Evolutionary conservation across 2,888 invertebrate species (phyloP).

Genomic region (Argyresthia albistria): DNA sequence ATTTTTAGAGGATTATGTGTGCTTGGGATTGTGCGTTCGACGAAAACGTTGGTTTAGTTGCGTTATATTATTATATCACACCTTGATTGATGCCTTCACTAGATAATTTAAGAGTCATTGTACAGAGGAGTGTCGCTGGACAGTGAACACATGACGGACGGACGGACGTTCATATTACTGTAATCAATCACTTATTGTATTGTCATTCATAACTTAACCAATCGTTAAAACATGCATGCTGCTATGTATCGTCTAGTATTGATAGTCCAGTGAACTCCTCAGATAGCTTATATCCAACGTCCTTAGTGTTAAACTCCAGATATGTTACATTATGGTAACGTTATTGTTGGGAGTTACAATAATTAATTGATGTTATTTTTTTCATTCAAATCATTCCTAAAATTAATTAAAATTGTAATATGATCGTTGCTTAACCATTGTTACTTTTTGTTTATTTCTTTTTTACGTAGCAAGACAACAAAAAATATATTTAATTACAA

Average conservation of each 20-base stretch:
- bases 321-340: slow-evolving; percentile 30
- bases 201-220: background rate
- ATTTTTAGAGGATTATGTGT: slow-evolving; percentile 47
- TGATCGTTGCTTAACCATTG: slow-evolving; percentile 28
- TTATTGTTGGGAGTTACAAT: slow-evolving; percentile 22
- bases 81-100: slow-evolving; percentile 57
- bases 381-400: slow-evolving; percentile 64
- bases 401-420: slow-evolving; percentile 29
- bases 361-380: slow-evolving; percentile 33
- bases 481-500: slow-evolving; percentile 32
- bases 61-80: slow-evolving; percentile 33
- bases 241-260: background rate
- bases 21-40: slow-evolving; percentile 32
- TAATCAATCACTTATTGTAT: background rate
- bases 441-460: slow-evolving; percentile 36
- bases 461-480: slow-evolving; percentile 25
- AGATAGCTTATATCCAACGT: background rate
- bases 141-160: background rate
- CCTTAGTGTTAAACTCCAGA: slow-evolving; percentile 18
- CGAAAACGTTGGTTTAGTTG: slow-evolving; percentile 42
- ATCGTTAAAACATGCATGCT: background rate
- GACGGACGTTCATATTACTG: background rate
- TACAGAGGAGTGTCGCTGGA: slow-evolving; percentile 7
- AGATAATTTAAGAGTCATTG: slow-evolving; percentile 31
- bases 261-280: background rate